Conservation (phyloP, 2,888 invertebrate species). For the Macropis europaea region DNA sequence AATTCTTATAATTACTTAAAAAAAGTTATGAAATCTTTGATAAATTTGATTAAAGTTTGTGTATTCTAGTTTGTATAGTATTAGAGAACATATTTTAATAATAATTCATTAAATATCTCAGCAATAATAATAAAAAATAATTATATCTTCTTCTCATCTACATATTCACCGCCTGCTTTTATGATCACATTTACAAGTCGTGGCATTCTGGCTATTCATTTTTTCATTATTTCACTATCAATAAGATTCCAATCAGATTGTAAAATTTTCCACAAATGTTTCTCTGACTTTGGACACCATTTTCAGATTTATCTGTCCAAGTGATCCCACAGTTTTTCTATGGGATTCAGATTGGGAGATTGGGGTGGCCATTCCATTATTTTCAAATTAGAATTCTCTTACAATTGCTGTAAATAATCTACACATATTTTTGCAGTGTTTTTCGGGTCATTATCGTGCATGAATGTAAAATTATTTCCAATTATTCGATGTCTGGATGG, state of each 20-base stretch:
- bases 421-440: conserved; percentile 42
- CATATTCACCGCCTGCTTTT: not conserved
- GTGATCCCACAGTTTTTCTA: conserved; percentile 18
- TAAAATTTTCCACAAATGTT: conserved; percentile 5
- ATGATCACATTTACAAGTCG: conserved; percentile 5
- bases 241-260: not conserved
- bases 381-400: conserved; percentile 1
- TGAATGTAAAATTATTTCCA: conserved; percentile 46
- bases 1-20: not conserved
- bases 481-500: conserved; percentile 42
- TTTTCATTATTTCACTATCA: not conserved
- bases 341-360: not conserved
- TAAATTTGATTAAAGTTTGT: not conserved
- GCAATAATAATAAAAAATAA: not conserved
- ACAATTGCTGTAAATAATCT: conserved; percentile 35
- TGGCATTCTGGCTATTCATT: not conserved
- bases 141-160: not conserved
- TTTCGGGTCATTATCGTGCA: conserved; percentile 60
- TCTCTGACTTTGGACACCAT: not conserved
- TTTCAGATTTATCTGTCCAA: conserved; percentile 9
- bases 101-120: too few species aligned
- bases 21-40: not conserved
- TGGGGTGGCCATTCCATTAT: conserved; percentile 17
- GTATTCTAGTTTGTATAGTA: not conserved
- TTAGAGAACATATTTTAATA: not conserved